Conservation (phyloP, 2,888 invertebrate genomes). For the Morpho helenor region DNA sequence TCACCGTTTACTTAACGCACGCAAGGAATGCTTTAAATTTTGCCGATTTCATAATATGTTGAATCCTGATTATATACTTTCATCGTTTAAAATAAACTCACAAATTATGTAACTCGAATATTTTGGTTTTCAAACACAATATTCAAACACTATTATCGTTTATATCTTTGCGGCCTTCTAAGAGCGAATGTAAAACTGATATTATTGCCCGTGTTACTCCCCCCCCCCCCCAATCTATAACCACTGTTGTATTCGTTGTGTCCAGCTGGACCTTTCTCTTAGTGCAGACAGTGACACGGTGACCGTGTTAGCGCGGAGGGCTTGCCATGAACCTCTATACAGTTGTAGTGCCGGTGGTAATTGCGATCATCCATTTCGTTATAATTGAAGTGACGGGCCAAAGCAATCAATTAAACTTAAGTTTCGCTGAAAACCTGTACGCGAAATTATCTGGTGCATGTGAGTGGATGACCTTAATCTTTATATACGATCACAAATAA, state of each 20-base stretch:
- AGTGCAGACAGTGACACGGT: constrained; percentile 66
- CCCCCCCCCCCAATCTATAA: constrained; percentile 52
- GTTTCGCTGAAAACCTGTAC: constrained; percentile 64
- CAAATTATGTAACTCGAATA: no score
- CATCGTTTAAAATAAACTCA: no score
- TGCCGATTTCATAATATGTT: no score
- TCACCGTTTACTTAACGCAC: no score
- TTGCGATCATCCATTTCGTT: constrained; percentile 34
- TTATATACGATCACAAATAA: constrained; percentile 14
- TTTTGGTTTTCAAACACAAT: no score
- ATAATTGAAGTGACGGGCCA: constrained; percentile 32
- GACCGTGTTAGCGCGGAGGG: constrained; percentile 65
- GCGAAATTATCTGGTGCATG: constrained; percentile 66
- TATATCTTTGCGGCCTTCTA: constrained; percentile 17
- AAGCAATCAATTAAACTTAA: constrained; percentile 41
- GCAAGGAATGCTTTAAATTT: no score
- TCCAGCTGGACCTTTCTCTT: constrained; percentile 64
- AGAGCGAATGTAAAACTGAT: constrained; percentile 28
- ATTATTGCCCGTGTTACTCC: constrained; percentile 50
- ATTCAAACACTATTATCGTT: no score
- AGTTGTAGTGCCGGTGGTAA: constrained; percentile 41
- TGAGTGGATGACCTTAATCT: constrained; percentile 46
- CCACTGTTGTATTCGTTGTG: constrained; percentile 35
- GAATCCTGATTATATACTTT: no score
- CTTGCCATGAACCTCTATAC: constrained; percentile 58